Evolutionary conservation across 2,888 invertebrate genomes (phyloP).

Genomic region (Cephus pulcher): DNA sequence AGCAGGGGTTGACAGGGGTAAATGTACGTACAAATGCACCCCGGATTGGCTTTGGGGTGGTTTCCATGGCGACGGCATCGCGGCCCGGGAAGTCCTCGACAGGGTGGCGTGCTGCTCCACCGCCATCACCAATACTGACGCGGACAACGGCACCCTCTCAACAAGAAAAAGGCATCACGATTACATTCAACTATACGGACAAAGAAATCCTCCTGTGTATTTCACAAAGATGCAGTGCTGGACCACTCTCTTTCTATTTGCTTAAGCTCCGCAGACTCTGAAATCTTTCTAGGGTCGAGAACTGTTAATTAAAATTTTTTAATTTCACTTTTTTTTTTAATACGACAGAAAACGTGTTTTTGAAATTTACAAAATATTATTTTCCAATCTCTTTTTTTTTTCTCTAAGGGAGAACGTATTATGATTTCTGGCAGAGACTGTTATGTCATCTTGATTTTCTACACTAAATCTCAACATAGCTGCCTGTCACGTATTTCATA

Average conservation of each 20-base stretch:
- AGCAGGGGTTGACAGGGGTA: conserved; percentile 48
- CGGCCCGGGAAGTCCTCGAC: conserved; percentile 53
- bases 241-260: neutral
- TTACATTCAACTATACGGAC: neutral
- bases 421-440: neutral
- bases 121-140: conserved; percentile 11
- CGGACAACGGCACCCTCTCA: neutral
- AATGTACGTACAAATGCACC: conserved; percentile 61
- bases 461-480: neutral
- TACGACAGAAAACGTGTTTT: neutral
- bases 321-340: neutral
- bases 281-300: neutral
- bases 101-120: conserved; percentile 17
- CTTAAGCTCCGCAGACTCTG: neutral
- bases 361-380: neutral
- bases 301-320: neutral
- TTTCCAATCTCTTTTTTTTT: neutral
- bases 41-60: conserved; percentile 58
- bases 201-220: neutral
- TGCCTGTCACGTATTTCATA: neutral
- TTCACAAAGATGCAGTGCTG: neutral
- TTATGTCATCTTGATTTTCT: neutral
- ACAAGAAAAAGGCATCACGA: conserved; percentile 10
- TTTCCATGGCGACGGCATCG: conserved; percentile 57
- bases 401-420: neutral